Evolutionary conservation across 2,113 vertebrate species (phyloP).

Genomic region (Aphelocoma coerulescens): DNA sequence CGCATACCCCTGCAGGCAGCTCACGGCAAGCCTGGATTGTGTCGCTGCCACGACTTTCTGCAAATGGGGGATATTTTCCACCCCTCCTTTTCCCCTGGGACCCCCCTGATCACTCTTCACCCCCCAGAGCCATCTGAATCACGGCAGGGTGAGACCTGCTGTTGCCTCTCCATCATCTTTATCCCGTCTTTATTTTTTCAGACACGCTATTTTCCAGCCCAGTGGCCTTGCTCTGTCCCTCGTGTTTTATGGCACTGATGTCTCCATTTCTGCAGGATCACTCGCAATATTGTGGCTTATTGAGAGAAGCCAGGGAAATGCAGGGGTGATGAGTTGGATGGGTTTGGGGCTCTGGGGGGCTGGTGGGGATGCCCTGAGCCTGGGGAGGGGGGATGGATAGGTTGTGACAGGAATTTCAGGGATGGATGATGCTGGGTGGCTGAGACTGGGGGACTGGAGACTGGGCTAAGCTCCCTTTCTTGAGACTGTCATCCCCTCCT

Average conservation of each 20-base stretch:
- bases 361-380: background rate
- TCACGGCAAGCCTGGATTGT: accelerated
- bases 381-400: accelerated
- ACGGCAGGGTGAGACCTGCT: background rate
- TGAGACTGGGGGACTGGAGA: background rate
- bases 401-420: background rate
- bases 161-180: conserved; percentile 18
- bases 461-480: background rate
- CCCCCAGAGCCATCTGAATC: background rate
- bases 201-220: conserved; percentile 51
- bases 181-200: background rate
- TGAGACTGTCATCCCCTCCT: background rate
- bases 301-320: background rate
- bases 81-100: background rate
- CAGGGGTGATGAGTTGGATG: background rate
- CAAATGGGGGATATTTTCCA: background rate
- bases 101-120: background rate
- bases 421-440: background rate
- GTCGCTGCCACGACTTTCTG: accelerated
- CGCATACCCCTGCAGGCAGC: accelerated
- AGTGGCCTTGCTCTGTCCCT: conserved; percentile 55
- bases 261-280: conserved; percentile 49
- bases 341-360: background rate
- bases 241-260: conserved; percentile 43
- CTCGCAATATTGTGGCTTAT: background rate